Base-by-base conservation (phyloP, 2,797 vertebrate genomes). In the Myotis pilosus region DNA sequence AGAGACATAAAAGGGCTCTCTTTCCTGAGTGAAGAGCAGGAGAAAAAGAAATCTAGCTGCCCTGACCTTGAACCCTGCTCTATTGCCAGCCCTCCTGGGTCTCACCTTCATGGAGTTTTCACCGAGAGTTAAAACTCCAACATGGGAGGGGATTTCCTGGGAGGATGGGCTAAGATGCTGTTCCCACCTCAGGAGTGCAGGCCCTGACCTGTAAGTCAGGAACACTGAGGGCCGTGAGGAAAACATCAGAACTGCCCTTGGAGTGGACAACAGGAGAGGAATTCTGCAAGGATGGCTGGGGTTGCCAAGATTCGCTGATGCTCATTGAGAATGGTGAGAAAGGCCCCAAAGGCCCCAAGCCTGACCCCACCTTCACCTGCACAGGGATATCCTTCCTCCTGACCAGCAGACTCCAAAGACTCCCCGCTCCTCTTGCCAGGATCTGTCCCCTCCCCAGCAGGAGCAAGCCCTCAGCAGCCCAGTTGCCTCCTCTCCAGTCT, bases 211-310 rank as follows among this genome's bases (percentile, higher is more conserved):
- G 97, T 62, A 22, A 96, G 2, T 0, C 0, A 0, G 66, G 6
- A 9, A 3, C 0, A 0, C 0, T 0, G 2, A 0, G 15, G 19
- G 0, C 0, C 0, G 4, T 92, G 25, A 3, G 0, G 7, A 11
- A 75, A 0, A 0, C 1, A 5, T 47, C 75, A 0, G 0, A 68
- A 0, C 12, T 72, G 17, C 87, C 85, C 15, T 2, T 76, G 1
- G 0, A 2, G 0, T 97, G 92, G 95, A 93, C 15, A 0, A 0
- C 7, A 6, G 0, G 0, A 0, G 0, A 17, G 23, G 0, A 1
- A 6, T 0, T 0, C 12, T 97, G 97, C 38, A 2, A 0, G 0
- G 3, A 19, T 0, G 64, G 88, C 25, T 71, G 57, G 80, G 93
- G 96, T 20, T 97, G 97, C 91, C 94, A 87, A 8, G 96, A 96